Evolutionary conservation across 2,113 vertebrate genomes (phyloP), one percentile per base, ranked within the genome.

Genomic region (Promerops cafer): DNA sequence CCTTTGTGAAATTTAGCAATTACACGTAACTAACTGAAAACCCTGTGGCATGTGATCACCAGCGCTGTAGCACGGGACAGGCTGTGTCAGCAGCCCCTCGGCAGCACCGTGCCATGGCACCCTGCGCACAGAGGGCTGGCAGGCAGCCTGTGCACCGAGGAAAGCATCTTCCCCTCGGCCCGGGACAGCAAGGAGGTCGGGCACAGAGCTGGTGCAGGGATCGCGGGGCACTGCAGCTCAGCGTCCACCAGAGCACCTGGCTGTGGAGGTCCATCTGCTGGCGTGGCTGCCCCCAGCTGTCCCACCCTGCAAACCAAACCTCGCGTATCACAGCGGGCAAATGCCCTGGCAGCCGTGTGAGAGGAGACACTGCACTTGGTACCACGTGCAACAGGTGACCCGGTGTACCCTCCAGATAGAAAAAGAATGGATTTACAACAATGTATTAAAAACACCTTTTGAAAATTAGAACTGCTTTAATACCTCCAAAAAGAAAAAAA

Each of bases 61-160:
- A 23, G 69, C 1, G 0, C 59, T 0, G 4, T 0, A 0, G 31
- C 22, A 6, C 0, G 0, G 80, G 44, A 17, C 1, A 2, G 64
- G 72, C 76, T 74, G 50, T 45, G 49, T 50, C 3, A n/a, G 3
- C 1, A 3, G 57, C 70, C 3, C 0, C 13, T 16, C 5, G 63
- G 74, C 71, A 71, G 45, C 2, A 0, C 52, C 0, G 0, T 22
- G 35, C 40, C 72, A 2, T 2, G 16, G 44, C 33, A 22, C 22
- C 33, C 39, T 1, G 1, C 27, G 0, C 1, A 0, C 0, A 0
- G 7, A 37, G 40, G n/a, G 49, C 49, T n/a, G 69, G 31, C 7
- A 4, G 16, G 7, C 57, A 60, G 68, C 50, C n/a, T 18, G 8
- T 1, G 24, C 44, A 4, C 11, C 2, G 6, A 27, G 47, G 33